Evolutionary conservation across 2,888 invertebrate genomes (phyloP), one percentile per base, ranked within the genome.

Genomic region (Spatulosminthurus flaviceps): DNA sequence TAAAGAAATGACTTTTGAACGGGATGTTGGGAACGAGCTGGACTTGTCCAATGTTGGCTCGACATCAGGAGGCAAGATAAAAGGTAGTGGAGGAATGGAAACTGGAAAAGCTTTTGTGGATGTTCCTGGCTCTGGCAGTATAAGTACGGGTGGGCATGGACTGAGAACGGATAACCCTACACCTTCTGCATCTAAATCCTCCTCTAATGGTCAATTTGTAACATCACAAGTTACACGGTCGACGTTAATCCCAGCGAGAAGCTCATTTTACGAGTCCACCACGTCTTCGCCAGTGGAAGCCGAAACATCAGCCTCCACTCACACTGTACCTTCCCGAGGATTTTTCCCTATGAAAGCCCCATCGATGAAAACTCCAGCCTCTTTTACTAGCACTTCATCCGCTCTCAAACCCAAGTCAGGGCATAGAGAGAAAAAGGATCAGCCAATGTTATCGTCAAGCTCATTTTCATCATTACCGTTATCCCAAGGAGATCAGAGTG

Each of bases 121-220:
- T 51, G 51, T 51, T 51, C 51, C 51, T 51, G n/a, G 51, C 16
- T 5, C 51, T 41, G 21, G 69, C 28, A 69, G 28, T 13, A 64
- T 9, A 2, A 7, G 64, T 13, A 64, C n/a, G 16, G 64, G 69
- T 41, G 21, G 41, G 13, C 41, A 22, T n/a, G 41, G 41, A 70
- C 11, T 5, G 11, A 70, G 70, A 51, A 51, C 41, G 29, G 60
- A 70, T 71, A 70, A 78, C 73, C 80, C 60, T 26, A 60, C 81
- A 81, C 77, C 77, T 74, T 42, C 73, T 24, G 71, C 43, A 76
- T 80, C 80, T 69, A 80, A 81, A 81, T 80, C 72, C 78, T 71
- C 71, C n/a, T 41, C 77, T 81, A 81, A 80, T 81, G 81, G 81
- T 81, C 81, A 81, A 81, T 80, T 81, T 80, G 78, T 29, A 42